Percentiles rank a stretch among this genome's conserved stretches.
These are phyloP conservation scores for Amphipyra tragopoginis DNA, from an alignment of 2,888 invertebrate species.

Conservation along the genomic window DNA sequence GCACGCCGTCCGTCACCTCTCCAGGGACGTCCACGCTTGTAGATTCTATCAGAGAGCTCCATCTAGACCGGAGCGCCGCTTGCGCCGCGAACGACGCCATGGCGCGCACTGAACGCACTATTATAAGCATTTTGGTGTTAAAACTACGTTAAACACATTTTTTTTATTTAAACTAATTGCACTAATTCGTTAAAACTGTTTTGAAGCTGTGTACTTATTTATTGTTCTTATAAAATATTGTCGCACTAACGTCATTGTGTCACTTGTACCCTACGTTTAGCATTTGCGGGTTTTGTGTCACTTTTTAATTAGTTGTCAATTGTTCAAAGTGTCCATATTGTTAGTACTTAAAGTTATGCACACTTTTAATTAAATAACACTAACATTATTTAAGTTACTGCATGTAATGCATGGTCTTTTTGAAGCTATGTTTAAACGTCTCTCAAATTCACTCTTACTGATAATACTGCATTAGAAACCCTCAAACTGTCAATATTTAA, in stretches of 20 bases:
- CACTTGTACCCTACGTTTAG: neutral
- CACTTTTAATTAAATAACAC: too few relatives aligned
- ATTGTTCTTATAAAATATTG: too few relatives aligned
- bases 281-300: neutral
- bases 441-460: too few relatives aligned
- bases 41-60: constrained; percentile 93
- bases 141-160: constrained; percentile 13
- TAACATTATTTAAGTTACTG: too few relatives aligned
- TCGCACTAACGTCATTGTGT: constrained; percentile 16
- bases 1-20: constrained; percentile 93
- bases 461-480: too few relatives aligned
- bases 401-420: too few relatives aligned
- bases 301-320: neutral
- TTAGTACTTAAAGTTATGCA: too few relatives aligned
- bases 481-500: too few relatives aligned
- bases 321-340: neutral
- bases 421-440: too few relatives aligned
- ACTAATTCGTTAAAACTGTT: too few relatives aligned
- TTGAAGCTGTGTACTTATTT: too few relatives aligned
- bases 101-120: constrained; percentile 72
- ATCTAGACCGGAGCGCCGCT: constrained; percentile 92
- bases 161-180: neutral
- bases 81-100: constrained; percentile 93
- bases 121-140: constrained; percentile 74
- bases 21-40: constrained; percentile 91